Evolutionary conservation across 2,888 invertebrate genomes (phyloP), one percentile per base, ranked within the genome.

Genomic region (Sinopyrophorus schimmeli): DNA sequence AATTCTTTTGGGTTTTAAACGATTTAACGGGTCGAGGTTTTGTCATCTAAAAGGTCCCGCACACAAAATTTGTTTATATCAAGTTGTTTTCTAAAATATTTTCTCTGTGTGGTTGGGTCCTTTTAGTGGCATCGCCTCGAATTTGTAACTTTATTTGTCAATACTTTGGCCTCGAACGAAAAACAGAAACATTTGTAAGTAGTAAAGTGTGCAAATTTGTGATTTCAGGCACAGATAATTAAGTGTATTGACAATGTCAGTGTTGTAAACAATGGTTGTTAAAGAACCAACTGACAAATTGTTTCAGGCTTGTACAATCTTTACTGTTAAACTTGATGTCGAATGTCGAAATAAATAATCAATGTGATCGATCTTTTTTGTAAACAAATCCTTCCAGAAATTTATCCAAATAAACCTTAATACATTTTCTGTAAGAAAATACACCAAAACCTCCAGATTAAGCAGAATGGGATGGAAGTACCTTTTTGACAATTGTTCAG

Each of bases 201-300:
- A 49, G 49, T n/a, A n/a, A 49, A 26, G 24, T 47, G 43, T 50
- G 50, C 50, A 42, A 44, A 69, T 67, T 68, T 69, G 67, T 66
- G 64, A 66, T 64, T 61, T 41, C 55, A 62, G 61, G 61, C 68
- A 68, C 67, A 69, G 67, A 65, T 66, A 58, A 57, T 58, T 63
- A 68, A 55, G 60, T 65, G 72, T 72, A 72, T 66, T 72, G 71
- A 71, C 71, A 70, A 71, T 71, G 71, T 71, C 71, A 71, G 67
- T 68, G 59, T 66, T 70, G 68, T 66, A 67, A 63, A 67, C 64
- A 61, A 62, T 62, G 60, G 61, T 65, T 68, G 68, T 69, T 70
- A 64, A 68, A 63, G 65, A 60, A 68, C 69, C 68, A 65, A 68
- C 68, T 65, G 66, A 64, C 63, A 66, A 50, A 60, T 60, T 61